Percentiles rank a stretch among this genome's conserved stretches.
Evolutionary conservation across 2,113 vertebrate genomes (phyloP).

Genomic region (Xiphias gladius): DNA sequence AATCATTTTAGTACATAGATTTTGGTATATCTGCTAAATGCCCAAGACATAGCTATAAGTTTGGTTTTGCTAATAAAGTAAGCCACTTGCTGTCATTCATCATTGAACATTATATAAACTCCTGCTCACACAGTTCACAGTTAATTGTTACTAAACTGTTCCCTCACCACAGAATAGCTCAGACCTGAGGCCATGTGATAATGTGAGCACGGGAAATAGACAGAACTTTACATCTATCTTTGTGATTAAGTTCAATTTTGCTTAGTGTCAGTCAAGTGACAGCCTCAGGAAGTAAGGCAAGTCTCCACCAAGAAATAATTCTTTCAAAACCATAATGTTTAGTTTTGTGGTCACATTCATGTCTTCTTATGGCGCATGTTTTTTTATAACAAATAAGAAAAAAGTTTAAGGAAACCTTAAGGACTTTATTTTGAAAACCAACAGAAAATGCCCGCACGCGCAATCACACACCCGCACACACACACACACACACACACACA

Average conservation of each 20-base stretch:
- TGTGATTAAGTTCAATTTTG: conserved; percentile 12
- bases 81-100: background rate
- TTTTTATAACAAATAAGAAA: background rate
- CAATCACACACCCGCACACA: too few species aligned
- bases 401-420: background rate
- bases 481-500: too few species aligned
- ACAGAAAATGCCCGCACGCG: background rate
- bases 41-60: background rate
- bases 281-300: background rate
- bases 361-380: background rate
- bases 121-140: background rate
- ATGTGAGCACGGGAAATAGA: background rate
- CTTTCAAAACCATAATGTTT: background rate
- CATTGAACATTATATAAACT: background rate
- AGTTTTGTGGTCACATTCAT: background rate
- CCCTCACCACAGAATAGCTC: background rate
- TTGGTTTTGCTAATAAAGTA: background rate
- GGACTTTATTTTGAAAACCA: background rate
- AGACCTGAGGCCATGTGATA: background rate
- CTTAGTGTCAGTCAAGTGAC: conserved; percentile 11
- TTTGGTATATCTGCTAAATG: background rate
- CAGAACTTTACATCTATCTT: background rate
- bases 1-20: background rate
- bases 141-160: background rate
- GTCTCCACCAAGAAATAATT: background rate